Percentiles rank a stretch among this genome's conserved stretches.
Conservation (phyloP, 2,888 invertebrate genomes). For the Thecocarcelia acutangulata region DNA sequence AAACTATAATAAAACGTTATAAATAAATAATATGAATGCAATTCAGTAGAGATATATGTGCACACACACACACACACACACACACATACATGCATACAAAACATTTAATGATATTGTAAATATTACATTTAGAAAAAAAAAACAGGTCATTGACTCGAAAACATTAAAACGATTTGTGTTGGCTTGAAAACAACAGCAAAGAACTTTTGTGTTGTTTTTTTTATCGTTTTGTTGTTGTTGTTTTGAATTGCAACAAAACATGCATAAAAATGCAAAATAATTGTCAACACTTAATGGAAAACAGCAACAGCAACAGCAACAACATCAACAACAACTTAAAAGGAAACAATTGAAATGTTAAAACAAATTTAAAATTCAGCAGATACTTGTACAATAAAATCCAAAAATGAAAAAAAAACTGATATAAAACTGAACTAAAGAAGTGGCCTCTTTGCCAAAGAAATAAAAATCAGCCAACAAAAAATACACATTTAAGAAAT, state of each 20-base stretch:
- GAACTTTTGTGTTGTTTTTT: not conserved
- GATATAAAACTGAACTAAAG: slow-evolving; percentile 10
- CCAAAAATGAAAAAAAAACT: slow-evolving; percentile 6
- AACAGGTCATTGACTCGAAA: slow-evolving; percentile 55
- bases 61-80: not conserved
- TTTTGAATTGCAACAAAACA: slow-evolving; percentile 46
- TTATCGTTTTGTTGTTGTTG: not conserved
- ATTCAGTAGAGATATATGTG: not conserved
- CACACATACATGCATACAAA: not conserved
- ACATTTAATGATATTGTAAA: slow-evolving; percentile 41
- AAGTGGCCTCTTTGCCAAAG: slow-evolving; percentile 16
- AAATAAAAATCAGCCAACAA: slow-evolving; percentile 15
- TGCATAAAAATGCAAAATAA: slow-evolving; percentile 64
- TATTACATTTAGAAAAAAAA: slow-evolving; percentile 25
- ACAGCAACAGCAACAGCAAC: slow-evolving; percentile 14
- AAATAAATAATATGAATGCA: not conserved
- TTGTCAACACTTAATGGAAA: slow-evolving; percentile 63
- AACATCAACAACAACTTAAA: not conserved
- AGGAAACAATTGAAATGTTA: slow-evolving; percentile 60
- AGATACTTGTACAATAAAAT: slow-evolving; percentile 37
- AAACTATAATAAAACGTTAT: slow-evolving; percentile 1
- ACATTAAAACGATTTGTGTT: slow-evolving; percentile 56
- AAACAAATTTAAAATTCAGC: slow-evolving; percentile 63
- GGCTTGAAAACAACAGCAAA: slow-evolving; percentile 11
- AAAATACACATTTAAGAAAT: slow-evolving; percentile 3